phyloP scores from a whole-genome alignment of 1,140 invertebrate species.

The Cydia pomonella region DNA sequence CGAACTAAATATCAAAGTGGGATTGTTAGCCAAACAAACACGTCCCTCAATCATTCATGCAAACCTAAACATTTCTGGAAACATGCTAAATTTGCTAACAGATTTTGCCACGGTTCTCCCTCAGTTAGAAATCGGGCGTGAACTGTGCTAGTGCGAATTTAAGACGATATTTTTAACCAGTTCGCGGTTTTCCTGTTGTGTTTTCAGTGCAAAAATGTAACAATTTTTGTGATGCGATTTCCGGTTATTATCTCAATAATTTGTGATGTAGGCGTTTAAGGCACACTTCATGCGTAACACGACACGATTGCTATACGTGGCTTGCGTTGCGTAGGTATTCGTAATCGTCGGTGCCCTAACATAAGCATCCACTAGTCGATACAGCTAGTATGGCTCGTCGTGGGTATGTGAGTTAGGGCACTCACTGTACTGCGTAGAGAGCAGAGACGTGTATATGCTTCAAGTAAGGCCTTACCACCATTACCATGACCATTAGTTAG shows the following conservation, averaged over 20 bases:
- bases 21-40: constrained; percentile 31
- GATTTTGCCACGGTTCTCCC: neutral
- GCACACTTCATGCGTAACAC: too few species aligned
- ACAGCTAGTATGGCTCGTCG: too few species aligned
- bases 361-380: too few species aligned
- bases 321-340: too few species aligned
- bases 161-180: neutral
- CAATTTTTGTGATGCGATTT: neutral
- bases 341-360: too few species aligned
- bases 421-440: too few species aligned
- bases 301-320: too few species aligned
- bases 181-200: neutral
- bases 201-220: neutral
- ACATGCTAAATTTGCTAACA: neutral
- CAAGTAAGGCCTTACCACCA: too few species aligned
- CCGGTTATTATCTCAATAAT: constrained; percentile 16
- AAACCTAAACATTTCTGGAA: constrained; percentile 22
- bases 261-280: neutral
- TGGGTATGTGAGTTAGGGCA: too few species aligned
- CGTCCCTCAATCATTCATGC: neutral
- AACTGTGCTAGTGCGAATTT: neutral
- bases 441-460: too few species aligned
- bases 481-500: too few species aligned
- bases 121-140: neutral
- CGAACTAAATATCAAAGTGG: constrained; percentile 31